Conservation (phyloP, 1,140 invertebrate species). For the Campodea augens region DNA sequence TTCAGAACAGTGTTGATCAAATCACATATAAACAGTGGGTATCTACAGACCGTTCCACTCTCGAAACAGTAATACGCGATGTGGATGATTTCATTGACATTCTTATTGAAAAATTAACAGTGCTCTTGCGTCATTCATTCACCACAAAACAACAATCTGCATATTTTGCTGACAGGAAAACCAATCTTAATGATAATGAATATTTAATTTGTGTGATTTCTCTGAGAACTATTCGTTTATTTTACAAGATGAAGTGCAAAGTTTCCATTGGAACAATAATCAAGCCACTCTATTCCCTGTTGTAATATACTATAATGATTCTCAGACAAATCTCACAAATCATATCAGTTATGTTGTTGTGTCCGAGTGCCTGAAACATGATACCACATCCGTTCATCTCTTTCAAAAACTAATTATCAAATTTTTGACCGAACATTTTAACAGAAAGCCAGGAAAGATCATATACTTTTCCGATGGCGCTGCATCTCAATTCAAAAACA, state of each 20-base stretch:
- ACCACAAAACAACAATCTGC: neutral
- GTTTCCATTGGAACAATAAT: slow-evolving; percentile 11
- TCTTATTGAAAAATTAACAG: slow-evolving; percentile 11
- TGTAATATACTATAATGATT: slow-evolving; percentile 6
- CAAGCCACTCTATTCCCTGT: slow-evolving; percentile 16
- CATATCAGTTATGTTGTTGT: neutral
- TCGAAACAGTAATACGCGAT: neutral
- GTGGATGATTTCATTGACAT: neutral
- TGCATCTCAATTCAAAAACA: slow-evolving; percentile 17
- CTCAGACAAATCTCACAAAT: neutral
- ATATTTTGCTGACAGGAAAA: neutral
- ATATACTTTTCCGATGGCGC: slow-evolving; percentile 15
- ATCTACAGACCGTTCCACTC: slow-evolving; percentile 2
- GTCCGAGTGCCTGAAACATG: neutral
- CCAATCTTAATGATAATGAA: neutral
- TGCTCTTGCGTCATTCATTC: slow-evolving; percentile 12
- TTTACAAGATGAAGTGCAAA: slow-evolving; percentile 13
- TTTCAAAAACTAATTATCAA: neutral
- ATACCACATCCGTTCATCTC: neutral
- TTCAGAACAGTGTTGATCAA: slow-evolving; percentile 12
- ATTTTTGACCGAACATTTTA: neutral
- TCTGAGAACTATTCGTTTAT: slow-evolving; percentile 13
- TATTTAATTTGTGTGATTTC: slow-evolving; percentile 11
- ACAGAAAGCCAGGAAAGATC: slow-evolving; percentile 8
- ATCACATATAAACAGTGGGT: too few relatives aligned